Conservation (phyloP, 2,113 vertebrate species). For the Tachuris rubrigastra region DNA sequence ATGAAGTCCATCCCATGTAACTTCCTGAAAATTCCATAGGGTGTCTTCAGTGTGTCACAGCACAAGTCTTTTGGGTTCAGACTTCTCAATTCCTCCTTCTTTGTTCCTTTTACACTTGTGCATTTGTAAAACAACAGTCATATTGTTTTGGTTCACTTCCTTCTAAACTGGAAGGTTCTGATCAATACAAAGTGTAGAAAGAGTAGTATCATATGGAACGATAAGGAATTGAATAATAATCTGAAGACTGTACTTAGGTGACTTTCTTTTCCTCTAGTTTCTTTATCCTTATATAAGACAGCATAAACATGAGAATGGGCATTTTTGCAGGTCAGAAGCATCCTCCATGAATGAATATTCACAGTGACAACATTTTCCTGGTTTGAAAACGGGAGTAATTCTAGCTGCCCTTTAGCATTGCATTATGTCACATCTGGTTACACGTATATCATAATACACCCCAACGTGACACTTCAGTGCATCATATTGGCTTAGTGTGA, state of each 20-base stretch:
- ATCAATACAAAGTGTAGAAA: not conserved
- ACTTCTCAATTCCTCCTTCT: not conserved
- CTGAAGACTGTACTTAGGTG: not conserved
- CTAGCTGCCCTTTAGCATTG: not conserved
- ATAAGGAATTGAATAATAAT: not conserved
- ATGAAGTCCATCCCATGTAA: not conserved
- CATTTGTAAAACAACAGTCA: not conserved
- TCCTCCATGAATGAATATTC: not conserved
- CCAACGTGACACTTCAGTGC: not conserved
- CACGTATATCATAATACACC: not conserved
- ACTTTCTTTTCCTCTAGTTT: not conserved
- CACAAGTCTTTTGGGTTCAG: not conserved
- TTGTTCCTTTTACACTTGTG: not conserved
- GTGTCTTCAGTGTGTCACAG: not conserved
- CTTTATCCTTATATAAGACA: not conserved
- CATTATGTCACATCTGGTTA: not conserved
- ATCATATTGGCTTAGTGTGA: not conserved
- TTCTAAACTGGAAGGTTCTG: not conserved
- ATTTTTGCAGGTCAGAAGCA: not conserved
- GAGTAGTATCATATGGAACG: not conserved
- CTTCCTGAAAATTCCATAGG: not conserved
- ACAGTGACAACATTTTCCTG: slow-evolving; percentile 44
- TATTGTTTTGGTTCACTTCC: not conserved
- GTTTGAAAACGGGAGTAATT: slow-evolving; percentile 29
- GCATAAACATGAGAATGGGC: not conserved